Conservation (phyloP, 2,797 vertebrate species). For the Brachymystax lenok region DNA sequence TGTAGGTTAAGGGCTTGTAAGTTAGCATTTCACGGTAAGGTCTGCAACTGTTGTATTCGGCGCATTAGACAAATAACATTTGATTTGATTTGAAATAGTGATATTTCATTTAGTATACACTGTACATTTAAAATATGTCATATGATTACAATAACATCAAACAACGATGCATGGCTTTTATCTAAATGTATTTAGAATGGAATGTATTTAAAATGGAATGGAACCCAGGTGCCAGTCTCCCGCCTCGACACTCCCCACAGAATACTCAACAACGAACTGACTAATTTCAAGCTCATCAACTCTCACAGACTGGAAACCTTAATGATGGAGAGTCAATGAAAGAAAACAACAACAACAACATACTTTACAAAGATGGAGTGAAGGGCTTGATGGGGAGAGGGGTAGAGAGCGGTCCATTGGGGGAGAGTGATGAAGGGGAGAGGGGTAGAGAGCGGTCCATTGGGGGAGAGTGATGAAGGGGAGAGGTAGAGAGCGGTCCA, state of each 20-base stretch:
- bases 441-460: not conserved
- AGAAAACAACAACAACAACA: not conserved
- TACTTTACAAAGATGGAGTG: not conserved
- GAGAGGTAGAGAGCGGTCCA: no score
- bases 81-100: not conserved
- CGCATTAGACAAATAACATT: no score
- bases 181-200: no score
- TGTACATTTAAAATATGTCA: not conserved
- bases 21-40: no score
- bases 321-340: not conserved
- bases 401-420: not conserved
- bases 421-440: not conserved
- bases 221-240: not conserved
- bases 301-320: not conserved
- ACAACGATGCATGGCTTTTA: not conserved
- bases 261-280: no score
- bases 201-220: not conserved
- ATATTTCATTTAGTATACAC: not conserved
- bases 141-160: slow-evolving; percentile 21
- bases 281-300: not conserved
- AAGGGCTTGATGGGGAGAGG: not conserved
- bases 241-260: not conserved
- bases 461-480: no score
- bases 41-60: no score
- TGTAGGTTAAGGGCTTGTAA: no score